These are phyloP conservation scores for Telmatochromis sp. DNA, from an alignment of 2,113 vertebrate species.

Conservation along the genomic window DNA sequence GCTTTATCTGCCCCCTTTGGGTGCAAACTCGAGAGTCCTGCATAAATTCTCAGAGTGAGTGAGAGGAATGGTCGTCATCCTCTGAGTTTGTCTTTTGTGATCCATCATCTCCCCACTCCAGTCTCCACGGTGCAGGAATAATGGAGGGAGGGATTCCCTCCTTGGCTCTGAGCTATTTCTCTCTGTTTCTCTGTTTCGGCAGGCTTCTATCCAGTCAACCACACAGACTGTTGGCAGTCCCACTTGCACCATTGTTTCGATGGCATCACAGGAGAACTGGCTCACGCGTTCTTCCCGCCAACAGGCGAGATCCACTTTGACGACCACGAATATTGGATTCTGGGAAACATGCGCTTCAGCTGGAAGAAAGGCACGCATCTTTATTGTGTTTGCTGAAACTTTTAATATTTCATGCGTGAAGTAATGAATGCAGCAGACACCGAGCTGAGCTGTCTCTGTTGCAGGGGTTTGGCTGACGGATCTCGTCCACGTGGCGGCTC, in stretches of 20 bases:
- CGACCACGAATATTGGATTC: slow-evolving; percentile 91
- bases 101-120: slow-evolving; percentile 12
- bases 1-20: background rate
- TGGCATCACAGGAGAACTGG: slow-evolving; percentile 90
- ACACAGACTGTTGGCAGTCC: slow-evolving; percentile 90
- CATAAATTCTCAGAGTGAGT: slow-evolving; percentile 9
- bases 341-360: slow-evolving; percentile 93
- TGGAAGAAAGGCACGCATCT: slow-evolving; percentile 85
- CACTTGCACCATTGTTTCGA: slow-evolving; percentile 94
- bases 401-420: background rate
- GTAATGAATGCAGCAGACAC: background rate
- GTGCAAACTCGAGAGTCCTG: background rate
- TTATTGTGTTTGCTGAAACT: background rate
- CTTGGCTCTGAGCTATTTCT: slow-evolving; percentile 6
- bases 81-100: background rate
- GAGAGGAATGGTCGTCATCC: slow-evolving; percentile 14
- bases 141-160: slow-evolving; percentile 19
- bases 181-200: slow-evolving; percentile 21
- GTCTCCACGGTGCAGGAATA: slow-evolving; percentile 6
- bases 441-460: background rate
- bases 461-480: slow-evolving; percentile 95
- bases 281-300: slow-evolving; percentile 92
- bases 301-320: slow-evolving; percentile 96
- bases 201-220: slow-evolving; percentile 94
- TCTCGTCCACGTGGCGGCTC: slow-evolving; percentile 90